These are phyloP conservation scores for Trinectes maculatus DNA, from an alignment of 2,113 vertebrate species.

Conservation along the genomic window DNA sequence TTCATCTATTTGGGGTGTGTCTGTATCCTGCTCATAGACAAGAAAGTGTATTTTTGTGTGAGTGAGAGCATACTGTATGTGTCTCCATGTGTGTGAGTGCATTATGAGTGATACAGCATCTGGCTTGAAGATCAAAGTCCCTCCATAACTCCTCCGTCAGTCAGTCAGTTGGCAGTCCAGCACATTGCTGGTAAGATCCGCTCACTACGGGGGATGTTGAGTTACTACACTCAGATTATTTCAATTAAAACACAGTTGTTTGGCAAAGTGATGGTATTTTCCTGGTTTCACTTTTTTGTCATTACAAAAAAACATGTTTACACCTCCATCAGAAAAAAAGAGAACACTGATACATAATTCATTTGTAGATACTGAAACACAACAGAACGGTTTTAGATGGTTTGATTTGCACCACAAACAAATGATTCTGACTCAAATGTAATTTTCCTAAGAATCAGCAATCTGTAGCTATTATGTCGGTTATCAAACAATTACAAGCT, in stretches of 20 bases:
- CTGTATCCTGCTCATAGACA: conserved; percentile 11
- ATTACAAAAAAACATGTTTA: conserved; percentile 8
- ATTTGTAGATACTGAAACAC: too few relatives aligned
- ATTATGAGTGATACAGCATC: conserved; percentile 54
- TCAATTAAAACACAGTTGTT: conserved; percentile 64
- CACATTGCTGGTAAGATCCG: conserved; percentile 64
- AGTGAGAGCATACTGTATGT: conserved; percentile 47
- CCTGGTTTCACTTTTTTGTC: background rate
- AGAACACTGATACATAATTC: too few relatives aligned
- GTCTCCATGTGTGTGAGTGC: conserved; percentile 59
- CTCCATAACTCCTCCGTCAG: conserved; percentile 58
- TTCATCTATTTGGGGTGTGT: conserved; percentile 12
- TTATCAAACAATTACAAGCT: background rate
- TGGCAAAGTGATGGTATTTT: conserved; percentile 26
- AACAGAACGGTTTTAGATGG: background rate
- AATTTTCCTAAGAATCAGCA: background rate
- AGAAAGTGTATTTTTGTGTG: conserved; percentile 27
- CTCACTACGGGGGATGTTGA: conserved; percentile 47
- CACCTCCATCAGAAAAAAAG: background rate
- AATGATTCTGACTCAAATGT: background rate
- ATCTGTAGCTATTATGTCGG: background rate
- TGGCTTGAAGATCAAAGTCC: conserved; percentile 75
- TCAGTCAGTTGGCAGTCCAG: conserved; percentile 30
- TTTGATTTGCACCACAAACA: background rate
- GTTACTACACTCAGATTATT: conserved; percentile 63